Evolutionary conservation across 2,888 invertebrate genomes (phyloP).

Genomic region (Torymus texanus): DNA sequence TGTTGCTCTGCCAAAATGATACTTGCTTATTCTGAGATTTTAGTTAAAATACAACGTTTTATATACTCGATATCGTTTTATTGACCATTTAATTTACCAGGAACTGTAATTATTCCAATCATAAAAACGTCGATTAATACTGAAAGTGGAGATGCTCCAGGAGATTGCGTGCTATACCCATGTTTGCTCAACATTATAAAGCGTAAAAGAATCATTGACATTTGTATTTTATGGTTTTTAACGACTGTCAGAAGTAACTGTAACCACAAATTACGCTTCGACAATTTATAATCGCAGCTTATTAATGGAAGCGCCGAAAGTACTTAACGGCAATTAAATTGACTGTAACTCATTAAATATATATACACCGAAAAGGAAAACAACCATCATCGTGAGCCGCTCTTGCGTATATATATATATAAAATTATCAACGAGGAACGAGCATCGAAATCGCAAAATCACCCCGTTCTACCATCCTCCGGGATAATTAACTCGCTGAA

Average conservation of each 20-base stretch:
- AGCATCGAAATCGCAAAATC: constrained; percentile 33
- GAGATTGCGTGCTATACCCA: too few relatives aligned
- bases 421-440: constrained; percentile 16
- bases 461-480: constrained; percentile 21
- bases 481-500: constrained; percentile 50
- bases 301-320: constrained; percentile 18
- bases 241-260: not conserved
- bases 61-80: too few relatives aligned
- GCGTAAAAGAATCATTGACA: too few relatives aligned
- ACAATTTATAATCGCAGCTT: constrained; percentile 16
- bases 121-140: too few relatives aligned
- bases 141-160: too few relatives aligned
- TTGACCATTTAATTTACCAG: too few relatives aligned
- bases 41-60: too few relatives aligned
- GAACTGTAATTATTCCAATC: too few relatives aligned
- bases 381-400: not conserved
- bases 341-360: too few relatives aligned
- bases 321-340: constrained; percentile 24
- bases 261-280: not conserved
- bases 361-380: not conserved
- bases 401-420: not conserved
- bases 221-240: not conserved
- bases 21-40: too few relatives aligned
- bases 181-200: too few relatives aligned
- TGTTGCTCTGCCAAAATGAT: too few relatives aligned